Percentiles rank a stretch among this genome's conserved stretches.
Conservation (phyloP, 1,140 invertebrate genomes). For the Drosophila bocki region DNA sequence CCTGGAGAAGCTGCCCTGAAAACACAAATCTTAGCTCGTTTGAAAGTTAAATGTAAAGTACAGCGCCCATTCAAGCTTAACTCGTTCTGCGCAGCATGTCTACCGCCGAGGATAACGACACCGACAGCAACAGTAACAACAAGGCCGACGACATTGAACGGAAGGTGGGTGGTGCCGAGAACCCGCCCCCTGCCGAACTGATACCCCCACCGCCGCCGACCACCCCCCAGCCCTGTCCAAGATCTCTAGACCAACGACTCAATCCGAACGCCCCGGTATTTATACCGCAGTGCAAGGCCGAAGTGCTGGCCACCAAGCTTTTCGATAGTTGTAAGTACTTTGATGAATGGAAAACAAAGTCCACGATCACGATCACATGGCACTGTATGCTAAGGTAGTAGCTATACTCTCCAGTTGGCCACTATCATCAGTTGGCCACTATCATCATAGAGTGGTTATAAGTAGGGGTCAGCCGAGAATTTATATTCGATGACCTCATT, state of each 20-base stretch:
- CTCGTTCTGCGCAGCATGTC: slow-evolving; percentile 19
- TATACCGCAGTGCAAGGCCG: slow-evolving; percentile 40
- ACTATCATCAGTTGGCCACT: too few relatives aligned
- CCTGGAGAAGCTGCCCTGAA: neutral
- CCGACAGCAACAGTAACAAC: neutral
- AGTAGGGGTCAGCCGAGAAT: too few relatives aligned
- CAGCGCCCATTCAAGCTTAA: neutral
- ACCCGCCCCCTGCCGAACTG: neutral
- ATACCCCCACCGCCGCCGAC: neutral
- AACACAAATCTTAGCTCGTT: neutral
- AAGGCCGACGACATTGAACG: neutral
- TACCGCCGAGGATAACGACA: neutral
- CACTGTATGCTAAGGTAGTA: too few relatives aligned
- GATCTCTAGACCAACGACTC: slow-evolving; percentile 44
- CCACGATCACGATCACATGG: neutral
- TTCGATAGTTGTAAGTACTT: slow-evolving; percentile 50
- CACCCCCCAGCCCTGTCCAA: neutral
- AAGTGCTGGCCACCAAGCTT: slow-evolving; percentile 49
- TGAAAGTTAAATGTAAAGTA: slow-evolving; percentile 2
- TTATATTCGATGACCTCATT: too few relatives aligned
- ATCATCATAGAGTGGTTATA: too few relatives aligned
- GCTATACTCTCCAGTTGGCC: too few relatives aligned
- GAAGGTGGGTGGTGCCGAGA: slow-evolving; percentile 16
- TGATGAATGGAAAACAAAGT: neutral
- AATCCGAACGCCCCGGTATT: slow-evolving; percentile 67